Base-by-base conservation (phyloP, 2,797 vertebrate species). In the Sparidentex hasta region DNA sequence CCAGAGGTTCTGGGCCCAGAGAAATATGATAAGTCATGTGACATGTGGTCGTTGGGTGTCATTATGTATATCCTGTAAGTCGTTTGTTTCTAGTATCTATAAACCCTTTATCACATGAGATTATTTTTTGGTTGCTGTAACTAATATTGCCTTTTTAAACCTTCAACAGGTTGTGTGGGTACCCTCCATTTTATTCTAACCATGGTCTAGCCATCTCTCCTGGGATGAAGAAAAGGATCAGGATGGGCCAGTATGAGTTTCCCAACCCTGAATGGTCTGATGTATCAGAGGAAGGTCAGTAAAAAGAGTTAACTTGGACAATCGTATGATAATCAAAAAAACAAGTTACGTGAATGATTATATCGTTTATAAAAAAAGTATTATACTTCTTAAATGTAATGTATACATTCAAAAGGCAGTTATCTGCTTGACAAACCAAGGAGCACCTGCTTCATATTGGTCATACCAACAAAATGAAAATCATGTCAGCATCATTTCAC, bases 11-110 rank as follows among this genome's bases (percentile, higher is more conserved):
- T 99, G 76, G 98, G 98, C 44, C 98, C 98, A 0, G 98, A 99
- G 92, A 99, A 99, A 88, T 99, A 99, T 14, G 98, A 99, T 94
- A 99, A 99, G 89, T 99, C 98, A 64, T 99, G 98, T 81, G 98
- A 99, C 93, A 99, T 99, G 98, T 99, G 98, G 98, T 99, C 98
- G 25, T 92, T 99, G 54, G 98, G 98, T 0, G 98, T 99, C 95
- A 99, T 99, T 93, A 99, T 99, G 98, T 99, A 99, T 83, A 99
- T 99, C 88, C 91, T 99, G 98, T 99, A 88, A 98, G 98, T 97
- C 14, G 0, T 2, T 43, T 74, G 21, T 25, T 47, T 21, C 6
- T 8, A 0, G 13, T 21, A 5, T 54, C 2, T 56, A 18, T 14
- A 0, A 69, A 65, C n/a, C 9, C 11, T 59, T 64, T 38, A 55